Evolutionary conservation across 2,113 vertebrate genomes (phyloP).

Genomic region (Microcebus jonahi): DNA sequence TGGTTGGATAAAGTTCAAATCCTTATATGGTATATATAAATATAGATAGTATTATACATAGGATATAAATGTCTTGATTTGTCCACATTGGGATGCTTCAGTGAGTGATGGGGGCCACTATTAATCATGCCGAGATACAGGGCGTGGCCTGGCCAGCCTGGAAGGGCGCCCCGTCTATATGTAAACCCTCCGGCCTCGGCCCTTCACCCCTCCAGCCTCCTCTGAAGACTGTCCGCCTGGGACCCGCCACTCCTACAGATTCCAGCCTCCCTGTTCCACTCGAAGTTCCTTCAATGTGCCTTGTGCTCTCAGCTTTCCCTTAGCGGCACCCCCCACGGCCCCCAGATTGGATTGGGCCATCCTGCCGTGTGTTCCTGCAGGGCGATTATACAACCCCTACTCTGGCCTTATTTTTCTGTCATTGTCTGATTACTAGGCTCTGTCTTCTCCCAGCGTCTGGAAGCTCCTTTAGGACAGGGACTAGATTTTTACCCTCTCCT

Average conservation of each 20-base stretch:
- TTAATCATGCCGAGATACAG: not conserved
- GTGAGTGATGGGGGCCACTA: not conserved
- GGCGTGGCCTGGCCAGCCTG: rapidly evolving
- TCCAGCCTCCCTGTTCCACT: not conserved
- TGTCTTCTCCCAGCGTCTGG: not conserved
- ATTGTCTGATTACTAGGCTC: not conserved
- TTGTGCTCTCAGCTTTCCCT: not conserved
- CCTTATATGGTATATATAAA: not conserved
- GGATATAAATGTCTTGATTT: not conserved
- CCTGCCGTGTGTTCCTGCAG: rapidly evolving
- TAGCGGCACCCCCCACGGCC: not conserved
- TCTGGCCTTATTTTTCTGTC: not conserved
- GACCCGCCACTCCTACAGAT: too few relatives aligned
- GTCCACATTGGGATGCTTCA: too few relatives aligned
- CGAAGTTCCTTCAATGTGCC: not conserved
- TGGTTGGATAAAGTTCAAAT: not conserved
- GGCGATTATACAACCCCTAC: rapidly evolving
- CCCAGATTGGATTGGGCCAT: too few relatives aligned
- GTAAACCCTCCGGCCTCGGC: not conserved
- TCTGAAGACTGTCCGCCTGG: not conserved
- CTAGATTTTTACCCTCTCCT: not conserved
- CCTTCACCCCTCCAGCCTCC: not conserved
- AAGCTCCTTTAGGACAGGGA: too few relatives aligned
- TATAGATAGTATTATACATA: too few relatives aligned
- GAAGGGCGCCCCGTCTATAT: rapidly evolving